phyloP scores from a whole-genome alignment of 2,113 vertebrate species.

The Tupaia tana region DNA sequence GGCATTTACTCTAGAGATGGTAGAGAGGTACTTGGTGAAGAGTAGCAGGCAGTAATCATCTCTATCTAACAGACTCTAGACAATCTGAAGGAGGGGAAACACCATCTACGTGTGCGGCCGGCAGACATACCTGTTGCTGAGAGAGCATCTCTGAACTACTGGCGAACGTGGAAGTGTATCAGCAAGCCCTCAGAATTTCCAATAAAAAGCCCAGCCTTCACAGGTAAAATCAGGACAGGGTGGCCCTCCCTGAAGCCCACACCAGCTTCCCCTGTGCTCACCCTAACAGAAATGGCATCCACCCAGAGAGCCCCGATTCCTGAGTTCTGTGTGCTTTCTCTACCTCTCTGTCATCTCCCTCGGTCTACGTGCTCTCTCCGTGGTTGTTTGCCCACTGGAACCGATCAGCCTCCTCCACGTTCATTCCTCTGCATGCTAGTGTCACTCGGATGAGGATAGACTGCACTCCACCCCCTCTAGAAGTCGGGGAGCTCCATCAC shows the following conservation, averaged over 20 bases:
- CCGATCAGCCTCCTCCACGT: neutral
- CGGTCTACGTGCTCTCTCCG: neutral
- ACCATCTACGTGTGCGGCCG: slow-evolving; percentile 80
- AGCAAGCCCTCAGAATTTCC: slow-evolving; percentile 82
- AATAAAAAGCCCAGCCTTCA: slow-evolving; percentile 80
- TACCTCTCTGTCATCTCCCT: neutral
- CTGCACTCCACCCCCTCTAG: neutral
- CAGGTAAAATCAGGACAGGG: slow-evolving; percentile 66
- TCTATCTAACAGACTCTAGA: slow-evolving; percentile 83
- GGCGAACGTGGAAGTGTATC: slow-evolving; percentile 82
- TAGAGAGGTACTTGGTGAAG: neutral
- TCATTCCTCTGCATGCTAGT: neutral
- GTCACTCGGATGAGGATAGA: neutral
- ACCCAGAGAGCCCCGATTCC: neutral
- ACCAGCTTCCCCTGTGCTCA: neutral
- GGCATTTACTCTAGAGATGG: neutral
- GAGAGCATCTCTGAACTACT: slow-evolving; percentile 84
- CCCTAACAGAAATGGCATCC: neutral
- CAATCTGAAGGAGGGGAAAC: slow-evolving; percentile 85
- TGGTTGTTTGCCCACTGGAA: neutral
- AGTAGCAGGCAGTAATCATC: slow-evolving; percentile 26
- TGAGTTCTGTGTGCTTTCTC: neutral
- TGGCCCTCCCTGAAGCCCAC: neutral
- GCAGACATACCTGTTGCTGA: slow-evolving; percentile 82
- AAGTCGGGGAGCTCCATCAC: neutral